Evolutionary conservation across 2,797 vertebrate genomes (phyloP).

Genomic region (Phrynocephalus forsythii): DNA sequence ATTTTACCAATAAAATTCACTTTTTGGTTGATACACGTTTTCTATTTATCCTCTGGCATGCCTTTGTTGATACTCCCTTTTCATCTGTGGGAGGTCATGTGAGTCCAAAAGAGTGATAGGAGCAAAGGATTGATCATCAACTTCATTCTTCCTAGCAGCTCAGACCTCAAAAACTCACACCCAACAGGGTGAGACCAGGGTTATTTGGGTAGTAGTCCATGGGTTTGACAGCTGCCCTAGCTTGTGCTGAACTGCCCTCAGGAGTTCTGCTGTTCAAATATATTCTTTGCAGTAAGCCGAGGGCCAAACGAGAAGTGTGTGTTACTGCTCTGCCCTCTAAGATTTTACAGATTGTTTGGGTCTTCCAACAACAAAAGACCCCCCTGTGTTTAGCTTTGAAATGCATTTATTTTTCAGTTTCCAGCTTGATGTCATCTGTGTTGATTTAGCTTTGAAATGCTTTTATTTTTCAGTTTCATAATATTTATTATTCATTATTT

Average conservation of each 20-base stretch:
- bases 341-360: not conserved
- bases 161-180: no score
- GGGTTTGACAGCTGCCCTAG: not conserved
- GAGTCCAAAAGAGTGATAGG: not conserved
- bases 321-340: not conserved
- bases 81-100: not conserved
- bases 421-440: not conserved
- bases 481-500: not conserved
- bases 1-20: slow-evolving; percentile 45
- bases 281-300: not conserved
- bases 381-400: not conserved
- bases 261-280: not conserved
- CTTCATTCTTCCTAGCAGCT: no score
- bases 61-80: not conserved
- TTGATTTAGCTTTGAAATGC: not conserved
- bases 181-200: no score
- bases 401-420: not conserved
- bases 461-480: not conserved
- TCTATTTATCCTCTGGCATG: slow-evolving; percentile 36
- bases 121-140: not conserved
- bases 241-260: not conserved
- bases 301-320: not conserved
- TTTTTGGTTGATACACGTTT: slow-evolving; percentile 47
- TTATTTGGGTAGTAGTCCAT: not conserved
- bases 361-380: not conserved